These are phyloP conservation scores for Anguilla marmorata DNA, from an alignment of 2,797 vertebrate genomes.

Conservation along the genomic window DNA sequence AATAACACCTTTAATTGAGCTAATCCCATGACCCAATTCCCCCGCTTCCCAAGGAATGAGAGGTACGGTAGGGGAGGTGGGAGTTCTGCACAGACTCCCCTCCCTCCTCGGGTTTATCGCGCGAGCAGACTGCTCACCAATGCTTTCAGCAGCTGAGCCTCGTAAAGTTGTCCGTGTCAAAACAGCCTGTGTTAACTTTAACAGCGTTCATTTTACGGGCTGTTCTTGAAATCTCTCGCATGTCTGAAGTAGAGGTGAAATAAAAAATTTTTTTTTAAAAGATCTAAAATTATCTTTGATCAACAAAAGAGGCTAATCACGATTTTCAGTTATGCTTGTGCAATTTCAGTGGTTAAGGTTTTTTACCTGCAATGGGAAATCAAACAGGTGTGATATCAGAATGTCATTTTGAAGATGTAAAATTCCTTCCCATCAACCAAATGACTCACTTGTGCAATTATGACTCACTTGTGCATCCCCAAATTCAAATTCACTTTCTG, in stretches of 20 bases:
- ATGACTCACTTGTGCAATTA: neutral
- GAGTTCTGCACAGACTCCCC: neutral
- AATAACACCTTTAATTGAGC: slow-evolving; percentile 2
- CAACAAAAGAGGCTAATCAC: neutral
- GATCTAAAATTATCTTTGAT: neutral
- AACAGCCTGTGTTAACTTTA: neutral
- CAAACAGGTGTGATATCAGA: neutral
- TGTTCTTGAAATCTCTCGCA: neutral
- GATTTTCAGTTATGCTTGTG: neutral
- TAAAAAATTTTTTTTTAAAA: neutral
- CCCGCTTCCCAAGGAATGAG: neutral
- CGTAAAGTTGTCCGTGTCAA: neutral
- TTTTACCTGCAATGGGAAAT: neutral
- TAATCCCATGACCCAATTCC: neutral
- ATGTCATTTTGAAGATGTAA: neutral
- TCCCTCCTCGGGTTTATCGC: neutral
- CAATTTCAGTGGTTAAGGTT: neutral
- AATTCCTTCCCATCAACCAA: neutral
- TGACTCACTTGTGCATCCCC: neutral
- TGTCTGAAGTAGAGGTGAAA: neutral
- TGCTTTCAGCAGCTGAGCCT: neutral
- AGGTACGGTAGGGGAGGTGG: neutral
- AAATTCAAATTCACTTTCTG: neutral
- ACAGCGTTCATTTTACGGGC: neutral
- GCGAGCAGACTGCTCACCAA: neutral